Conservation (phyloP, 2,797 vertebrate genomes). For the Enteromius thamalakanensis region DNA sequence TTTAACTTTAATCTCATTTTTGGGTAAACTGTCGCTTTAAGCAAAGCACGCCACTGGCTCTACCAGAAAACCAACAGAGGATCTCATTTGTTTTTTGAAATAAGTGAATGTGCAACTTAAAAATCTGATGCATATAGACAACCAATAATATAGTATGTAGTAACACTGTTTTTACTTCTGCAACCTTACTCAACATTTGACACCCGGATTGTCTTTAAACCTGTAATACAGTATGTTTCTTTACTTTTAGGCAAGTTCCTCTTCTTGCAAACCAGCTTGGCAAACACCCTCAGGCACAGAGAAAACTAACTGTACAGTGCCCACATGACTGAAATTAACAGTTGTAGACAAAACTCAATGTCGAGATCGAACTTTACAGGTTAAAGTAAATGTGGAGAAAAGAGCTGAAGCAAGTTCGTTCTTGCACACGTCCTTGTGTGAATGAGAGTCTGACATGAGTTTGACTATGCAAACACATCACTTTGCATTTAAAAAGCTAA, state of each 20-base stretch:
- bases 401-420: not conserved
- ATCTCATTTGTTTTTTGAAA: not conserved
- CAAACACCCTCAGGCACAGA: not conserved
- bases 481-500: slow-evolving; percentile 34
- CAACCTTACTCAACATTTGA: not conserved
- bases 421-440: not conserved
- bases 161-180: not conserved
- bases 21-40: not conserved
- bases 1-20: not conserved
- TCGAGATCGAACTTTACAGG: not conserved
- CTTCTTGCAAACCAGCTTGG: not conserved
- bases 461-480: slow-evolving; percentile 52
- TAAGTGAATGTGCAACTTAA: not conserved
- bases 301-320: not conserved
- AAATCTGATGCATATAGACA: not conserved
- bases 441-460: slow-evolving; percentile 30
- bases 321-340: not conserved
- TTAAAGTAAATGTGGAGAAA: not conserved
- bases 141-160: not conserved
- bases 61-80: not conserved
- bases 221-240: not conserved
- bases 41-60: not conserved
- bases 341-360: not conserved
- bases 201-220: not conserved
- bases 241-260: not conserved